A percentile compares a stretch with the other conserved stretches of the same genome.
Evolutionary conservation across 2,113 vertebrate genomes (phyloP).

Genomic region (Melanerpes aurifrons): DNA sequence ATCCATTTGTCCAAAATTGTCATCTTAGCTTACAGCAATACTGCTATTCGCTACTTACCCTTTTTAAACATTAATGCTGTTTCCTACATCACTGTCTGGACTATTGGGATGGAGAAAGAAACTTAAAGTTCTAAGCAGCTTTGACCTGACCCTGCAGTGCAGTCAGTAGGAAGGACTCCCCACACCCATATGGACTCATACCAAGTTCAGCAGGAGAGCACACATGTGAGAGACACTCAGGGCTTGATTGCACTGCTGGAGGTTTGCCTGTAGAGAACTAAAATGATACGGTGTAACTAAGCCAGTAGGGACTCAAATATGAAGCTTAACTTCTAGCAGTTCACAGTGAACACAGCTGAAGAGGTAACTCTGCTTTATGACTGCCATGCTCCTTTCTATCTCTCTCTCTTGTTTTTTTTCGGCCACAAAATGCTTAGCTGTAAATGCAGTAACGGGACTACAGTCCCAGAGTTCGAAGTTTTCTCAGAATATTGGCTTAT

Average conservation of each 20-base stretch:
- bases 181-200: not conserved
- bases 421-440: not conserved
- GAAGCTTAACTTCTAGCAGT: not conserved
- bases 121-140: not conserved
- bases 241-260: not conserved
- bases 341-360: not conserved
- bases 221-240: not conserved
- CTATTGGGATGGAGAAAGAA: not conserved
- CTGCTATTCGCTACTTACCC: slow-evolving; percentile 30
- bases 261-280: not conserved
- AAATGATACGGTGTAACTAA: not conserved
- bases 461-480: not conserved
- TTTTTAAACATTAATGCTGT: slow-evolving; percentile 56
- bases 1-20: slow-evolving; percentile 24
- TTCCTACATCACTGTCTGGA: slow-evolving; percentile 27
- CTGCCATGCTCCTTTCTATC: not conserved
- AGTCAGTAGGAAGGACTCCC: not conserved
- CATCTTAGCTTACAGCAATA: not conserved
- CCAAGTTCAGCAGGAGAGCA: not conserved
- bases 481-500: not conserved
- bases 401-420: not conserved
- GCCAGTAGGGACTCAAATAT: not conserved
- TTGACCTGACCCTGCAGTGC: not conserved
- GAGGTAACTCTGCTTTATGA: not conserved
- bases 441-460: not conserved